Evolutionary conservation across 2,888 invertebrate species (phyloP).

Genomic region (Platycnemis pennipes): DNA sequence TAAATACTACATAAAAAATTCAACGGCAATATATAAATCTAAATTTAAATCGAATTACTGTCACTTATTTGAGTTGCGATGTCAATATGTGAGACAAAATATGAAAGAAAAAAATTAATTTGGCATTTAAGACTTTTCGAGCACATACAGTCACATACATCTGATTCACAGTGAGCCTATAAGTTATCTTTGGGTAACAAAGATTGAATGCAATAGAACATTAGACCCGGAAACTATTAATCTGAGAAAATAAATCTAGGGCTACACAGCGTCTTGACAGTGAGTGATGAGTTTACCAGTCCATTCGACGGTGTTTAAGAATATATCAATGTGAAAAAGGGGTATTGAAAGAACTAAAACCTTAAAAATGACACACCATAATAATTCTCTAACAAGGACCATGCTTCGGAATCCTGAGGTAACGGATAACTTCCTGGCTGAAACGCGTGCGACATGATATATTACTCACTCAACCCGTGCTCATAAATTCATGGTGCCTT

Average conservation of each 20-base stretch:
- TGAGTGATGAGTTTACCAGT: conserved; percentile 28
- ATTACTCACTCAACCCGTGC: background rate
- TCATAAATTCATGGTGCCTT: background rate
- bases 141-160: too few relatives aligned
- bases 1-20: too few relatives aligned
- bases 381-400: background rate
- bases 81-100: too few relatives aligned
- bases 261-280: background rate
- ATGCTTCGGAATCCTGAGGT: background rate
- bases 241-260: background rate
- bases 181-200: too few relatives aligned
- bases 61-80: too few relatives aligned
- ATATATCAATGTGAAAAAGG: conserved; percentile 43
- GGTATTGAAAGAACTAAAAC: background rate
- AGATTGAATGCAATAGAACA: background rate
- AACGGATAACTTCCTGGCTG: conserved; percentile 50
- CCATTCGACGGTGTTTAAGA: background rate
- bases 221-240: conserved; percentile 35
- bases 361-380: conserved; percentile 20
- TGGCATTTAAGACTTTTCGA: background rate
- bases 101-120: background rate
- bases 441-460: background rate
- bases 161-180: too few relatives aligned
- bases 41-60: too few relatives aligned
- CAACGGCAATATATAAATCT: too few relatives aligned